Conservation (phyloP, 1,140 invertebrate genomes). For the Drosophila gunungcola region DNA sequence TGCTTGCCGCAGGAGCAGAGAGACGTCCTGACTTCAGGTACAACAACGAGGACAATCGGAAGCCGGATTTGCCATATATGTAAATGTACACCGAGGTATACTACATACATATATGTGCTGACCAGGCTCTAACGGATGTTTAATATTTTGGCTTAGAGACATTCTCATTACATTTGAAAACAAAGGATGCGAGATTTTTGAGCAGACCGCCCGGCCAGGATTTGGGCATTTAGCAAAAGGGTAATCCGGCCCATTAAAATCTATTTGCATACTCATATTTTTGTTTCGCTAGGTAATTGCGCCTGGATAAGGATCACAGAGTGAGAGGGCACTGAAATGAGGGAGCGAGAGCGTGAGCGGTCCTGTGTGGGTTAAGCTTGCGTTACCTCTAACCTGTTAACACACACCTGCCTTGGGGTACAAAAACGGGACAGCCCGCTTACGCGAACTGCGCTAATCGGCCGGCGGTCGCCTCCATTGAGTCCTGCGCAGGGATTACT, state of each 20-base stretch:
- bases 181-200: constrained; percentile 43
- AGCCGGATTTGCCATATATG: constrained; percentile 65
- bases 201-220: constrained; percentile 56
- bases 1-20: constrained; percentile 27
- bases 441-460: constrained; percentile 79
- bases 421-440: constrained; percentile 26
- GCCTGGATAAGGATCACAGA: constrained; percentile 71
- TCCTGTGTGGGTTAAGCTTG: constrained; percentile 53
- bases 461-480: constrained; percentile 61
- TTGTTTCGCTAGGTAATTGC: constrained; percentile 82
- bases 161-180: constrained; percentile 84
- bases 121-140: constrained; percentile 71
- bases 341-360: constrained; percentile 22
- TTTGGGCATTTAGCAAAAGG: constrained; percentile 81
- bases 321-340: not conserved
- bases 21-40: constrained; percentile 71
- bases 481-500: constrained; percentile 66
- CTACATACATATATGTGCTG: constrained; percentile 5
- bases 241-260: constrained; percentile 83
- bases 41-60: constrained; percentile 62
- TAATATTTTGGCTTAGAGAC: constrained; percentile 84
- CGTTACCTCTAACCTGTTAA: constrained; percentile 38
- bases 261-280: constrained; percentile 83
- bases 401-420: constrained; percentile 56
- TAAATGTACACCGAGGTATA: constrained; percentile 1